Conservation (phyloP, 2,888 invertebrate species). For the Chloroclystis v-ata region DNA sequence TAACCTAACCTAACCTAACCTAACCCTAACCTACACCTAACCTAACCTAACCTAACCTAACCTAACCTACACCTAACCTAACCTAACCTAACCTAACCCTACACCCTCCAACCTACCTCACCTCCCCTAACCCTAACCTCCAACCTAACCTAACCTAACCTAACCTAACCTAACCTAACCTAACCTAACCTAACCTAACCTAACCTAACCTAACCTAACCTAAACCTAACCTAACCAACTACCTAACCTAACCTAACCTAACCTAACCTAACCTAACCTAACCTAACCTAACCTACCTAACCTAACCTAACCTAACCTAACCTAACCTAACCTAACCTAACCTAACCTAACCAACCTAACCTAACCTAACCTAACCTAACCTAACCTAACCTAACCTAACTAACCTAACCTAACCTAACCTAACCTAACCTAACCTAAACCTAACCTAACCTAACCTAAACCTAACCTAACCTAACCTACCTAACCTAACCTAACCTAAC, state of each 20-base stretch:
- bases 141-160: conserved; percentile 33
- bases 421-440: conserved; percentile 21
- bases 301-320: conserved; percentile 15
- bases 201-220: conserved; percentile 15
- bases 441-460: conserved; percentile 8
- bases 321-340: conserved; percentile 11
- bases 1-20: conserved; percentile 18
- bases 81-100: conserved; percentile 29
- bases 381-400: conserved; percentile 18
- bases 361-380: conserved; percentile 13
- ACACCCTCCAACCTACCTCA: conserved; percentile 29
- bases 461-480: not conserved
- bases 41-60: conserved; percentile 32
- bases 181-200: conserved; percentile 11
- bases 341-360: conserved; percentile 16
- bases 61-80: conserved; percentile 29
- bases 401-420: conserved; percentile 22
- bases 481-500: conserved; percentile 17
- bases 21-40: conserved; percentile 21
- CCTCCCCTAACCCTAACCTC: conserved; percentile 28
- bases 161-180: conserved; percentile 30
- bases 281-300: conserved; percentile 15
- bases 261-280: conserved; percentile 15
- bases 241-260: conserved; percentile 15
- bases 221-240: conserved; percentile 14